Conservation (phyloP, 2,113 vertebrate species). For the Petaurus breviceps region DNA sequence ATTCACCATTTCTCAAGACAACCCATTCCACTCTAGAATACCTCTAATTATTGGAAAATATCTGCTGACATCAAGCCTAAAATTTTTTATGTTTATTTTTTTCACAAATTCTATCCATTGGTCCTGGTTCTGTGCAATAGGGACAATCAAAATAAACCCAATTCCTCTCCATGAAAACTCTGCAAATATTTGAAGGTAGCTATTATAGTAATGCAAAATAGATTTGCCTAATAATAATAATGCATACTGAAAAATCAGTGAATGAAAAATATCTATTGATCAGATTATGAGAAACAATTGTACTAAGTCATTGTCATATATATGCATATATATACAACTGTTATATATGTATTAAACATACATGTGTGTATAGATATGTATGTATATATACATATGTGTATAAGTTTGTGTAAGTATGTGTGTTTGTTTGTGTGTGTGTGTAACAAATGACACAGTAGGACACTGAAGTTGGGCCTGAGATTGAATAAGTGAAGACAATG, state of each 20-base stretch:
- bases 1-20: neutral
- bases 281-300: neutral
- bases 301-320: neutral
- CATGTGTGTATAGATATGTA: too few species aligned
- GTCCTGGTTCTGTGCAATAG: neutral
- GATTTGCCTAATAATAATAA: neutral
- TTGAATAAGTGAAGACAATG: neutral
- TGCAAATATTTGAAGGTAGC: neutral
- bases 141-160: neutral
- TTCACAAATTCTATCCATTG: neutral
- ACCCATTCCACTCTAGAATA: neutral
- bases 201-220: neutral
- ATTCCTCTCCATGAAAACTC: neutral
- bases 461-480: neutral
- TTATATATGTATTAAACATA: neutral
- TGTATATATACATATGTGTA: neutral
- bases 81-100: neutral
- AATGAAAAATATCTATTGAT: neutral
- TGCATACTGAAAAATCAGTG: neutral
- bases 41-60: neutral
- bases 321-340: neutral
- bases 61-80: neutral
- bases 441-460: neutral
- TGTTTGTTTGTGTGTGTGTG: too few species aligned
- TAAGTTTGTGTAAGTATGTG: too few species aligned